Conservation (phyloP, 2,888 invertebrate genomes). For the Parasteatoda lunata region DNA sequence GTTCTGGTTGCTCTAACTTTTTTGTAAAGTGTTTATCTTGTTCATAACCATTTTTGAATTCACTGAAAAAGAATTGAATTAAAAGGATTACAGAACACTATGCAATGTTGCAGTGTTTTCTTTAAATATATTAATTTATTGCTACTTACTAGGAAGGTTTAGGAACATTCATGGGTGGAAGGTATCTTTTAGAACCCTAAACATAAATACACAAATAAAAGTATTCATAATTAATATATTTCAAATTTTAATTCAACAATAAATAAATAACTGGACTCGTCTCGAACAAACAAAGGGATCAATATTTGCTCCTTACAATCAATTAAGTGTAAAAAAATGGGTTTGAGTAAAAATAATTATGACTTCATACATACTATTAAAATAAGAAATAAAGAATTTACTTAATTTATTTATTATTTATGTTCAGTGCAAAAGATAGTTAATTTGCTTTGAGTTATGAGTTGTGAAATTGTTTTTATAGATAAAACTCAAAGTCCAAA, state of each 20-base stretch:
- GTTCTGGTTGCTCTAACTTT: slow-evolving; percentile 34
- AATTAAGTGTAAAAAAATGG: no score
- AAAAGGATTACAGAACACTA: not conserved
- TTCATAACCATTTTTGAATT: slow-evolving; percentile 91
- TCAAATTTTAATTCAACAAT: no score
- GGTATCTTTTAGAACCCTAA: slow-evolving; percentile 51
- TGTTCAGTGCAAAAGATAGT: no score
- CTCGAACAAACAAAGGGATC: no score
- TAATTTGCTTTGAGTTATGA: not conserved
- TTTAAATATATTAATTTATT: not conserved
- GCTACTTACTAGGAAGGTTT: slow-evolving; percentile 66
- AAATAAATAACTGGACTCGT: no score
- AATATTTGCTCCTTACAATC: no score
- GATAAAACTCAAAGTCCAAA: not conserved
- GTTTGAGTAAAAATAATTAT: no score
- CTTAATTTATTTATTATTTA: no score
- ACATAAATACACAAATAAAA: slow-evolving; percentile 10
- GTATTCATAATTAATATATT: not conserved
- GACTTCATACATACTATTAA: no score
- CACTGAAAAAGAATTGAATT: slow-evolving; percentile 77
- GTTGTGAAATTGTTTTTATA: not conserved
- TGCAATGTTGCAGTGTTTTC: not conserved
- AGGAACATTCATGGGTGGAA: slow-evolving; percentile 47
- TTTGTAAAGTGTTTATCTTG: slow-evolving; percentile 83
- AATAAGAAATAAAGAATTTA: no score